These are phyloP conservation scores for rat (Rattus norvegicus) DNA, from an alignment of 2,113 vertebrate genomes.

Conservation along the genomic window GRCr8 NC_086032.1:90546501-90547000, in stretches of 20 bases:
- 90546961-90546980: not conserved
- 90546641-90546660: not conserved
- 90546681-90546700: not conserved
- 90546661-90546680: too few species aligned
- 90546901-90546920: too few species aligned
- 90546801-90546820: not conserved
- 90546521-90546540: fast-evolving
- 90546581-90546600: not conserved
- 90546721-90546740: not conserved
- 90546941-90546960: not conserved
- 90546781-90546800: not conserved
- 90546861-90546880: not conserved
- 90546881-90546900: not conserved
- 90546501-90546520: not conserved
- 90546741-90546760: not conserved
- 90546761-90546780: too few species aligned
- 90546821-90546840: not conserved
- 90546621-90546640: fast-evolving
- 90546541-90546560: not conserved
- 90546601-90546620: not conserved
- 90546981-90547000: not conserved
- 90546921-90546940: not conserved
- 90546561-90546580: not conserved
- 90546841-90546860: not conserved
- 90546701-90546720: fast-evolving